A percentile compares a stretch with the other conserved stretches of the same genome.
Evolutionary conservation across 2,797 vertebrate species (phyloP).

Genomic region (Phylloscopus collybita): DNA sequence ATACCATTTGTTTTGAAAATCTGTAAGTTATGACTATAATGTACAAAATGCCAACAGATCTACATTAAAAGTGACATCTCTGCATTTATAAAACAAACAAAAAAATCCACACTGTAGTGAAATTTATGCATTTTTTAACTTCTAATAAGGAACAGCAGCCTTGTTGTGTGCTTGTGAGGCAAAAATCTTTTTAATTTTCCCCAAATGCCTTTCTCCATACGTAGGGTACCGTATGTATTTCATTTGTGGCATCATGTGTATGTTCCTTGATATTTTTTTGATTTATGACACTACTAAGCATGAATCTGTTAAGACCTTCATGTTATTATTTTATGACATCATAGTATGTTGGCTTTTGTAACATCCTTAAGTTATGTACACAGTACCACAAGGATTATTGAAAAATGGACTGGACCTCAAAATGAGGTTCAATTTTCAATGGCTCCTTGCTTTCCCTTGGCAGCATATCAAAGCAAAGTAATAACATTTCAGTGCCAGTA

Average conservation of each 20-base stretch:
- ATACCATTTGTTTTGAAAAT: neutral
- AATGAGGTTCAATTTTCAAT: neutral
- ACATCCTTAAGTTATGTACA: neutral
- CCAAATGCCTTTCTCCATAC: neutral
- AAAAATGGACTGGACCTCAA: neutral
- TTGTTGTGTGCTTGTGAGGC: neutral
- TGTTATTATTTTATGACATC: neutral
- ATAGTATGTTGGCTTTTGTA: neutral
- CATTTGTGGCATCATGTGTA: neutral
- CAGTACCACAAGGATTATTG: neutral
- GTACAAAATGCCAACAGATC: neutral
- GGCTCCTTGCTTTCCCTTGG: conserved; percentile 21
- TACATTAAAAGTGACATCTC: neutral
- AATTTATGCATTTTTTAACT: neutral
- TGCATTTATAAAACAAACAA: neutral
- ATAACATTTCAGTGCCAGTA: neutral
- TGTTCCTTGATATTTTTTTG: neutral
- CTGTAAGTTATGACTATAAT: neutral
- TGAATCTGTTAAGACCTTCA: neutral
- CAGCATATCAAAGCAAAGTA: conserved; percentile 48
- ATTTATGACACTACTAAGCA: neutral
- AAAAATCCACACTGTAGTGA: neutral
- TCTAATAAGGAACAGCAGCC: neutral
- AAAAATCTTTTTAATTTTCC: neutral
- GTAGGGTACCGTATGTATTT: neutral